Evolutionary conservation across 2,113 vertebrate genomes (phyloP).

Genomic region (Amphiprion percula): DNA sequence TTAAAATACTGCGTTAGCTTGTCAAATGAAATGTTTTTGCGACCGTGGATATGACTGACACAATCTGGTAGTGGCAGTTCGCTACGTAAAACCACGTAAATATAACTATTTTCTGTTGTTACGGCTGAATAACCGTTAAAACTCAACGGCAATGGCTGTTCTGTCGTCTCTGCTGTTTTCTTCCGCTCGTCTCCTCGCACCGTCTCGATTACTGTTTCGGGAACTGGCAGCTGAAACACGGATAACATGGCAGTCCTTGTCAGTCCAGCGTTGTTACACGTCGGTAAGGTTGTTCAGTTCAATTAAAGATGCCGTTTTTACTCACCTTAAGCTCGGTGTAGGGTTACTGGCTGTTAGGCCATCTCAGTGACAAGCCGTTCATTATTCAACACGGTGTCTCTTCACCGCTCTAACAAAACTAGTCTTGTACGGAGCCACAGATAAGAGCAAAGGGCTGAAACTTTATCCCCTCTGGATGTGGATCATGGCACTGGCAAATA

Average conservation of each 20-base stretch:
- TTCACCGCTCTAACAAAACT: constrained; percentile 31
- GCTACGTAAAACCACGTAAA: background rate
- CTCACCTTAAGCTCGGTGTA: constrained; percentile 13
- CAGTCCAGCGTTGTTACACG: constrained; percentile 27
- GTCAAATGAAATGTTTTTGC: background rate
- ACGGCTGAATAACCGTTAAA: background rate
- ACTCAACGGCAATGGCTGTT: constrained; percentile 19
- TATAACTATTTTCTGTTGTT: too few species aligned
- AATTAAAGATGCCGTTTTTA: constrained; percentile 7
- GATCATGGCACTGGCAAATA: too few species aligned
- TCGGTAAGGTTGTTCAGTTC: constrained; percentile 65
- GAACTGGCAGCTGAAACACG: constrained; percentile 3
- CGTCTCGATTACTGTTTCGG: background rate
- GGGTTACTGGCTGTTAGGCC: constrained; percentile 12
- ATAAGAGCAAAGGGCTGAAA: too few species aligned
- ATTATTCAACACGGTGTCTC: constrained; percentile 49
- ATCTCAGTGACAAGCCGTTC: constrained; percentile 3
- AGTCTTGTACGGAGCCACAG: constrained; percentile 10
- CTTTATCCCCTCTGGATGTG: too few species aligned
- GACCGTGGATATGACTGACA: background rate
- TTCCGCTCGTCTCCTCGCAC: background rate
- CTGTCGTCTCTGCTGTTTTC: background rate
- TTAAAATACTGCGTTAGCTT: background rate
- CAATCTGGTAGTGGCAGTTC: background rate
- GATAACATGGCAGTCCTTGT: constrained; percentile 1